Base-by-base conservation (phyloP, 2,113 vertebrate species). In the Cranoglanis bouderius region DNA sequence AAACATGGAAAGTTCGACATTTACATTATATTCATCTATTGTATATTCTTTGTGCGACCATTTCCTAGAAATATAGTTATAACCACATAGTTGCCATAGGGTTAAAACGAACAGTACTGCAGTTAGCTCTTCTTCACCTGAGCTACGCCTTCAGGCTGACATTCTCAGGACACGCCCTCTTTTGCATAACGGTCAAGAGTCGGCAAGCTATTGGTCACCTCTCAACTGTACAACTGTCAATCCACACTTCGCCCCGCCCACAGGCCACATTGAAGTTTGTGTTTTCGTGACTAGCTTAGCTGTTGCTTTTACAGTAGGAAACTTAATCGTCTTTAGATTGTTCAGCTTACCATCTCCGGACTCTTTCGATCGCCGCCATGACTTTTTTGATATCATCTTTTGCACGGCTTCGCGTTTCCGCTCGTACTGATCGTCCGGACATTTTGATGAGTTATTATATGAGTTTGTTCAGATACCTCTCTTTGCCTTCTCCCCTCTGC, bases 351-450 rank as follows among this genome's bases (percentile, higher is more conserved):
- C 98, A 99, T 97, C 97, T 97, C 89, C 97, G 97, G 92, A 99
- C 98, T 94, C 97, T 98, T 94, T 99, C 98, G 94, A 99, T 99
- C 90, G 98, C 98, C 26, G 97, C 98, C 96, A 99, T 97, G 90
- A 99, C 98, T 96, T 98, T 98, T 94, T 99, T 99, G 91, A 99
- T 98, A 93, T 99, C 98, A 93, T 99, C 98, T 94, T 99, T 99
- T 90, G 98, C 98, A 85, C 98, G 96, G 95, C 98, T 99, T 91
- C 97, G 97, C 90, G 98, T 99, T 96, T 99, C 98, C 53, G 98
- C 98, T 92, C 98, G 96, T 91, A 97, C 97, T 89, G 97, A 98
- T 91, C 98, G 97, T 93, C 97, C 98, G 91, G 98, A 98, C 98
- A 99, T 99, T 95, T 95, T 95, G 92, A 92, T 92, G 93, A 91